Conservation (phyloP, 2,888 invertebrate genomes). For the Cyrtodaria siliqua region DNA sequence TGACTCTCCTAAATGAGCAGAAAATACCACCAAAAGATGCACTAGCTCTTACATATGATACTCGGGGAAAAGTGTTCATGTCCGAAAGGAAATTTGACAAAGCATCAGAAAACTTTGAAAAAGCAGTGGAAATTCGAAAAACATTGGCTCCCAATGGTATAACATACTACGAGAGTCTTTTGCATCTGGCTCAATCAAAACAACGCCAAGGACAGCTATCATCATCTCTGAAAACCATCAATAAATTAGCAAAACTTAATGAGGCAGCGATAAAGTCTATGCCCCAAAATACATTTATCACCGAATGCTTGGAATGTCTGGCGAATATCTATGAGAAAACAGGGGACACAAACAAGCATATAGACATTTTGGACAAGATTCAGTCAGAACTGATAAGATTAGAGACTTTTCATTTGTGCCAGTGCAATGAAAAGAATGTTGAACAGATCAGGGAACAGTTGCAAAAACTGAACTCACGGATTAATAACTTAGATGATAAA, state of each 20-base stretch:
- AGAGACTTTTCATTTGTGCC: conserved; percentile 23
- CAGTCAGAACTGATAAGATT: conserved; percentile 48
- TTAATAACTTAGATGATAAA: too few relatives aligned
- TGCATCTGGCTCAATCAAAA: conserved; percentile 39
- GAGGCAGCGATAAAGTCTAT: conserved; percentile 18
- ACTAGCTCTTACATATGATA: conserved; percentile 38
- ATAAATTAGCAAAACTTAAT: conserved; percentile 26
- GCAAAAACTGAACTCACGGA: conserved; percentile 2
- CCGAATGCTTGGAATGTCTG: conserved; percentile 30
- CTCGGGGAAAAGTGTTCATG: conserved; percentile 43
- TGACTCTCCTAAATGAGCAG: conserved; percentile 26
- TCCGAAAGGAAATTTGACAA: conserved; percentile 23
- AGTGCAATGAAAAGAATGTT: conserved; percentile 30
- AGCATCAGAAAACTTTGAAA: conserved; percentile 36
- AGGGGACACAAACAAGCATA: conserved; percentile 22
- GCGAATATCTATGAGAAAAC: conserved; percentile 34
- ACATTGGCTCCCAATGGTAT: conserved; percentile 14
- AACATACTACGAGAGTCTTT: conserved; percentile 37
- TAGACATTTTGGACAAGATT: conserved; percentile 31
- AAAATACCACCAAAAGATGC: conserved; percentile 20
- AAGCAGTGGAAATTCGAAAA: conserved; percentile 39
- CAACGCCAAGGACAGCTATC: conserved; percentile 18
- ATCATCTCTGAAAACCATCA: conserved; percentile 25
- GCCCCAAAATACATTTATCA: conserved; percentile 39
- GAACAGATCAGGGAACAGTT: conserved; percentile 34